Percentiles rank a stretch among this genome's conserved stretches.
phyloP scores from a whole-genome alignment of 1,140 invertebrate genomes.

The Branchinecta lynchi region DNA sequence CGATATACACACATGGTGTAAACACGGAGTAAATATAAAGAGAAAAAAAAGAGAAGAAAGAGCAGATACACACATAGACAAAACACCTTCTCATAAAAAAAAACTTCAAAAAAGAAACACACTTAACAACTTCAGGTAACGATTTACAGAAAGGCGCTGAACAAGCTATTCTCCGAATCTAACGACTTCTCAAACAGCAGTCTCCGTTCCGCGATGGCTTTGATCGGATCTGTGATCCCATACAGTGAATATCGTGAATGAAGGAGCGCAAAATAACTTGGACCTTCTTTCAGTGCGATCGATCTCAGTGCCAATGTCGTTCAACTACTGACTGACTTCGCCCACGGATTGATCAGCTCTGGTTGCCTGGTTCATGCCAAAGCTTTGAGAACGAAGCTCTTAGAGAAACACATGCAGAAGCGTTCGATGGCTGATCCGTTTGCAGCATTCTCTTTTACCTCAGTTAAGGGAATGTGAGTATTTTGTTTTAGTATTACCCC shows the following conservation, averaged over 20 bases:
- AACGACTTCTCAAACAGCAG: constrained; percentile 11
- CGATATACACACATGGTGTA: too few species aligned
- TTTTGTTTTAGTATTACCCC: neutral
- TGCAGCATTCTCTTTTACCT: constrained; percentile 29
- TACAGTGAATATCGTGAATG: constrained; percentile 7
- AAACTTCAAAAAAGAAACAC: too few species aligned
- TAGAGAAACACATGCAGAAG: constrained; percentile 59
- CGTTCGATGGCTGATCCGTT: constrained; percentile 34
- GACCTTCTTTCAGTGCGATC: constrained; percentile 43
- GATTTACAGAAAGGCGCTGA: too few species aligned
- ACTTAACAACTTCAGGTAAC: too few species aligned
- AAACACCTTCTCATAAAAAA: too few species aligned
- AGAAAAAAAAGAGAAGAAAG: too few species aligned
- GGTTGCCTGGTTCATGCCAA: constrained; percentile 72
- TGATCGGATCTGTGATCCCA: constrained; percentile 17
- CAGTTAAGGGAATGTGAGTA: constrained; percentile 25
- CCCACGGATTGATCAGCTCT: constrained; percentile 67
- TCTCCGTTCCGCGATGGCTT: too few species aligned
- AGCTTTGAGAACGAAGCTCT: constrained; percentile 67
- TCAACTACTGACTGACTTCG: constrained; percentile 69
- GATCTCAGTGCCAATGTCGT: constrained; percentile 61
- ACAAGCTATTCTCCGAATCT: neutral
- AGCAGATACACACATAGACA: too few species aligned
- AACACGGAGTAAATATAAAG: too few species aligned
- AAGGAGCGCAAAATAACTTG: too few species aligned